Percentiles rank a stretch among this genome's conserved stretches.
These are phyloP conservation scores for Cheirogaleus major DNA, from an alignment of 2,797 vertebrate species.

Conservation along the genomic window DNA sequence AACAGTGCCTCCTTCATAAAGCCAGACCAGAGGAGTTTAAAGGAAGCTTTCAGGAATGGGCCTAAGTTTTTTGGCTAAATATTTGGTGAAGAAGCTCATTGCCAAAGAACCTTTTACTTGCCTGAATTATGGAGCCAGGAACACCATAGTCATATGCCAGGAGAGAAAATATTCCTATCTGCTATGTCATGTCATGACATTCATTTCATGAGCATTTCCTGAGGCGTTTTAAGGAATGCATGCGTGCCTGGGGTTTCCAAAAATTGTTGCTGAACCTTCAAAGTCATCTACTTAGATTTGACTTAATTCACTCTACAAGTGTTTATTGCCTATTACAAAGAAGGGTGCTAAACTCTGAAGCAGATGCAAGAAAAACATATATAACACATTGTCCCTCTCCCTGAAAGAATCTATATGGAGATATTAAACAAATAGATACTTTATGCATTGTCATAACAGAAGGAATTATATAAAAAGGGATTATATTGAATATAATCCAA, in stretches of 20 bases:
- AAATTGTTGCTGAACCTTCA: background rate
- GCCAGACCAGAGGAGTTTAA: background rate
- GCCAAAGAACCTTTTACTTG: conserved; percentile 12
- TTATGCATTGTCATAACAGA: background rate
- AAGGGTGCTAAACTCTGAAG: background rate
- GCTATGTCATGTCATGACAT: background rate
- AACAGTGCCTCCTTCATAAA: background rate
- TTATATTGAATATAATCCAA: background rate
- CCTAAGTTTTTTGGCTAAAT: background rate
- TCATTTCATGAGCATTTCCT: background rate
- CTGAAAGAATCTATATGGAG: background rate
- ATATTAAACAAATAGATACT: background rate
- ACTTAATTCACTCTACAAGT: background rate
- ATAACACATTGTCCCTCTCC: background rate
- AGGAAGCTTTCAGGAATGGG: background rate
- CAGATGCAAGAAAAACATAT: background rate
- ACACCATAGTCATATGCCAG: background rate
- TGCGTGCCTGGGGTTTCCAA: background rate
- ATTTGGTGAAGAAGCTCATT: background rate
- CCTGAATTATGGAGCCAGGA: background rate
- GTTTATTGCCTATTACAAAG: background rate
- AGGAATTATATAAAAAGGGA: background rate
- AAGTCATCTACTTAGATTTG: background rate
- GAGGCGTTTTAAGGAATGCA: background rate
- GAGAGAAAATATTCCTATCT: background rate